Evolutionary conservation across 37 sponge, comb jelly and placozoan genomes (phyloP).

Genomic region (Oscarella lobularis): DNA sequence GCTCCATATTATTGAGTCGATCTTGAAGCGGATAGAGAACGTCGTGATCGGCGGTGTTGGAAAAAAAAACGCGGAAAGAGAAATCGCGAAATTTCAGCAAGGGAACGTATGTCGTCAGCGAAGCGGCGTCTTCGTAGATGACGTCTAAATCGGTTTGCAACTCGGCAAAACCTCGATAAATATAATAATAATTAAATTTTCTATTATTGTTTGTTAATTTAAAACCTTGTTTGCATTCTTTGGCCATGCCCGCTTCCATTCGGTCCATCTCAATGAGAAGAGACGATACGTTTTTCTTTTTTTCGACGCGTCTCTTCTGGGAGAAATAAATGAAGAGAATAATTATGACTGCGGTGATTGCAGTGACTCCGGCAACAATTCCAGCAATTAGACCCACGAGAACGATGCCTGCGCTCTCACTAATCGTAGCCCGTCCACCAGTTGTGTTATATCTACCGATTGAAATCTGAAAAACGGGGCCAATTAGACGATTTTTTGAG

Average conservation of each 20-base stretch:
- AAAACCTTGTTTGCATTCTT: constrained; percentile 89
- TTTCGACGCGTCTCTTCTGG: constrained; percentile 29
- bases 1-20: too few relatives aligned
- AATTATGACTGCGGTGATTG: background rate
- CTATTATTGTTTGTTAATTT: too few relatives aligned
- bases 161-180: constrained; percentile 79
- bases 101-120: constrained; percentile 25
- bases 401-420: too few relatives aligned
- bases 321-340: background rate
- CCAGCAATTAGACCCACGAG: background rate
- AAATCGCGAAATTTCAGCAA: background rate
- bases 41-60: background rate
- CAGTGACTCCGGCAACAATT: background rate
- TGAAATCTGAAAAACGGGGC: background rate
- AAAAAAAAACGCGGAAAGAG: background rate
- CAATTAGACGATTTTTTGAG: too few relatives aligned
- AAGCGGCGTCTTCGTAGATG: constrained; percentile 24
- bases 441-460: background rate
- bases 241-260: constrained; percentile 81
- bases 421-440: background rate
- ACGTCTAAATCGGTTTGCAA: constrained; percentile 66
- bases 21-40: background rate
- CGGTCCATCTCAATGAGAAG: constrained; percentile 76
- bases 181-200: too few relatives aligned
- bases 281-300: too few relatives aligned